A percentile compares a stretch with the other conserved stretches of the same genome.
These are phyloP conservation scores for Brachionus rubens DNA, from an alignment of 1,140 invertebrate genomes.

Conservation along the genomic window DNA sequence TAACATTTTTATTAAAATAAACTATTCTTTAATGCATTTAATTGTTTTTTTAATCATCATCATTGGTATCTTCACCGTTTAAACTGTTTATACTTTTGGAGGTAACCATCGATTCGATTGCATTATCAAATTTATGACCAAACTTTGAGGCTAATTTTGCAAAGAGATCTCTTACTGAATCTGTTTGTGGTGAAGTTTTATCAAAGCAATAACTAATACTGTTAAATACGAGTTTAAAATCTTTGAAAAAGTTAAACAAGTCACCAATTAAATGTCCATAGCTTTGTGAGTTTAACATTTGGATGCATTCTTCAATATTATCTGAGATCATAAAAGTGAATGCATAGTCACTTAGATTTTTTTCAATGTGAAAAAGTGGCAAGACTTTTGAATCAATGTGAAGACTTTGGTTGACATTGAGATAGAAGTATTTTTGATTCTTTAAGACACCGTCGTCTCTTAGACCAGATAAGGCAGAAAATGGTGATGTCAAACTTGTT, in stretches of 20 bases:
- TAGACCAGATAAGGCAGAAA: background rate
- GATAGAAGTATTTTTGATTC: background rate
- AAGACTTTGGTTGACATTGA: background rate
- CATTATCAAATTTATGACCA: too few species aligned
- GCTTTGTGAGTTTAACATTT: background rate
- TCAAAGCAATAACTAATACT: background rate
- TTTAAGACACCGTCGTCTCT: conserved; percentile 10
- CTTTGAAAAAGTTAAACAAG: background rate
- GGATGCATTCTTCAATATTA: background rate
- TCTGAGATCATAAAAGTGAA: background rate
- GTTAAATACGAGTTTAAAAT: background rate
- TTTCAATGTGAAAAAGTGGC: background rate
- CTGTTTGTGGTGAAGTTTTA: background rate
- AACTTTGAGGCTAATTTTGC: too few species aligned
- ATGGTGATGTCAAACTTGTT: background rate
- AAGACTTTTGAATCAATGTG: conserved; percentile 4
- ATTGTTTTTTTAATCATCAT: too few species aligned
- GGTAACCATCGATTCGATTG: too few species aligned
- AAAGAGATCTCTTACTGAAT: background rate
- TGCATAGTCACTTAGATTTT: conserved; percentile 13
- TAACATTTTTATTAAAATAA: too few species aligned
- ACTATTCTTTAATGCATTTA: too few species aligned
- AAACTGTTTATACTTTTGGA: too few species aligned
- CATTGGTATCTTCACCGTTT: too few species aligned
- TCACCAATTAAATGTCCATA: background rate